Evolutionary conservation across 2,797 vertebrate species (phyloP).

Genomic region (Hyperoplus lanceolatus): DNA sequence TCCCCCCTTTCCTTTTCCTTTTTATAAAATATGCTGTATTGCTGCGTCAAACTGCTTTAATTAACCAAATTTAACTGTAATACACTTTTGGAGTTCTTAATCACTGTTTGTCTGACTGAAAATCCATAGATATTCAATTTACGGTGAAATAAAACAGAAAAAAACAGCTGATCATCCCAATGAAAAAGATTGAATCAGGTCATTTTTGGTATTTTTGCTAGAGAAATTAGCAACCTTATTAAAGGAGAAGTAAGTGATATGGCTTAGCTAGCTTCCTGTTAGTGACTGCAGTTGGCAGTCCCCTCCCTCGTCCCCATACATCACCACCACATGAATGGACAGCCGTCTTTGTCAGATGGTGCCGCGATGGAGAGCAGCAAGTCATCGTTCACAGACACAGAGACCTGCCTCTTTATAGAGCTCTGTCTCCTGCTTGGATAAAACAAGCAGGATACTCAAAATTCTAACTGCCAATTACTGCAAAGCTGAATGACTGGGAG

Average conservation of each 20-base stretch:
- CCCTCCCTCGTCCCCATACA: no score
- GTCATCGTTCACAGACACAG: no score
- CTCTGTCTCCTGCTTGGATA: no score
- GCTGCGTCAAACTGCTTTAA: background rate
- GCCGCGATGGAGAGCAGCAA: no score
- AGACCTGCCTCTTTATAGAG: no score
- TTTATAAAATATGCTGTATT: background rate
- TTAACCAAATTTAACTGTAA: background rate
- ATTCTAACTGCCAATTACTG: no score
- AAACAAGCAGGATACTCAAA: no score
- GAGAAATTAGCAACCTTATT: background rate
- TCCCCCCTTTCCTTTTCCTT: background rate
- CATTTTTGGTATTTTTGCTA: background rate
- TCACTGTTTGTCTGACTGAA: background rate
- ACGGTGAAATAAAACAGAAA: background rate
- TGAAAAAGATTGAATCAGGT: background rate
- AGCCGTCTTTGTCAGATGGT: no score
- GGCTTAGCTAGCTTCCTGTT: no score
- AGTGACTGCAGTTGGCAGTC: no score
- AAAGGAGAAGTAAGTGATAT: background rate
- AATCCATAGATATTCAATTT: background rate
- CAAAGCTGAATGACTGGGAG: no score
- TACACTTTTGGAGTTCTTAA: background rate
- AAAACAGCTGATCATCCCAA: background rate
- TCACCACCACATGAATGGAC: no score